phyloP scores from a whole-genome alignment of 2,113 vertebrate species.

The Mirounga angustirostris region DNA sequence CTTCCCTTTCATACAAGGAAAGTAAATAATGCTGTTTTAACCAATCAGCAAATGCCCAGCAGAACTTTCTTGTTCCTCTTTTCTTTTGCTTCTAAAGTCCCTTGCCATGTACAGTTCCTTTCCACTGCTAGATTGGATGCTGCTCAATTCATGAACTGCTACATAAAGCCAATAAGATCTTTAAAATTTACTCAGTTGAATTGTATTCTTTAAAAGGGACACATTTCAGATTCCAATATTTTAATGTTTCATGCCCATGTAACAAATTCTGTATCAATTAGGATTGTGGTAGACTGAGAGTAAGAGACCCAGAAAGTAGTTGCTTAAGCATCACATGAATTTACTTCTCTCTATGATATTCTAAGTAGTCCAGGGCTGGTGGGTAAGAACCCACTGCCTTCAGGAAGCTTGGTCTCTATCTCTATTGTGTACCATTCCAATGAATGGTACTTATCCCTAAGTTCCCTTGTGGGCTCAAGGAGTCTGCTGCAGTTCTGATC shows the following conservation, averaged over 20 bases:
- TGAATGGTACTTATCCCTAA: not conserved
- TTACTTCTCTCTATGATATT: not conserved
- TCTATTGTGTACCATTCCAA: not conserved
- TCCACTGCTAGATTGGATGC: not conserved
- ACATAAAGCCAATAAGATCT: not conserved
- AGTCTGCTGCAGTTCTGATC: fast-evolving
- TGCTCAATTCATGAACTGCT: not conserved
- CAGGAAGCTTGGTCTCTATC: not conserved
- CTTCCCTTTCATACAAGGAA: not conserved
- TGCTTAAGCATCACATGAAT: not conserved
- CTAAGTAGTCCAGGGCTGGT: not conserved
- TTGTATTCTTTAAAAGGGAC: not conserved
- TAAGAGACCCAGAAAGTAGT: not conserved
- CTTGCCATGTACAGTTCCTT: not conserved
- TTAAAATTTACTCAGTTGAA: not conserved
- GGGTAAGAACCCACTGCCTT: not conserved
- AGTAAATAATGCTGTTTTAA: not conserved
- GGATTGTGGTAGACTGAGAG: not conserved
- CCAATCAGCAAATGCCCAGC: not conserved
- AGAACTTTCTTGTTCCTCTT: not conserved
- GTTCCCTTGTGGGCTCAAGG: not conserved
- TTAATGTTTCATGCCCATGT: not conserved
- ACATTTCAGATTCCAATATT: not conserved
- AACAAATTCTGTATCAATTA: not conserved
- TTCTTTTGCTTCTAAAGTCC: not conserved